These are phyloP conservation scores for Cremastinae sp. DNA, from an alignment of 2,888 invertebrate genomes.

Conservation along the genomic window DNA sequence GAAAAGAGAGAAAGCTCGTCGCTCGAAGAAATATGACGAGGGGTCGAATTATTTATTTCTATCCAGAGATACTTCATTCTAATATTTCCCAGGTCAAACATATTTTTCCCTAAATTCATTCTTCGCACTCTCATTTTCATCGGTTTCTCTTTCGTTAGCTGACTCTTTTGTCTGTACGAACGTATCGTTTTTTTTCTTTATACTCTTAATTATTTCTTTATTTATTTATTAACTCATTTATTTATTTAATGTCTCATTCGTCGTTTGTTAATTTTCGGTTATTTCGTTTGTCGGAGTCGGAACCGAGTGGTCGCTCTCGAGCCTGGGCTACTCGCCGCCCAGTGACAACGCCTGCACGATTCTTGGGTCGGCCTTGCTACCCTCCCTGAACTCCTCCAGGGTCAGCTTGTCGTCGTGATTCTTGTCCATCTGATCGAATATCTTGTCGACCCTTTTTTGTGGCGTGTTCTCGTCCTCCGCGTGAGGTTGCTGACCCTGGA, in stretches of 20 bases:
- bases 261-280: constrained; percentile 5
- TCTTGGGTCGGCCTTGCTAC: constrained; percentile 98
- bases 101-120: too few relatives aligned
- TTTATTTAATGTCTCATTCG: too few relatives aligned
- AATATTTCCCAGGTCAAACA: too few relatives aligned
- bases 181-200: neutral
- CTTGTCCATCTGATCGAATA: constrained; percentile 99
- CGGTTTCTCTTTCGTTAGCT: neutral
- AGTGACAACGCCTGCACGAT: constrained; percentile 97
- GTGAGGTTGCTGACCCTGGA: constrained; percentile 93
- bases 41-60: neutral
- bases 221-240: constrained; percentile 3
- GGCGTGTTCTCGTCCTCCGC: constrained; percentile 95
- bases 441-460: constrained; percentile 98
- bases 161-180: constrained; percentile 16
- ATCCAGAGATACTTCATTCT: too few relatives aligned
- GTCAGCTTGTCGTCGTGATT: constrained; percentile 98
- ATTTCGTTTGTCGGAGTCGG: constrained; percentile 15
- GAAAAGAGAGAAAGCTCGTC: constrained; percentile 6
- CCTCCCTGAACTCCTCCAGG: constrained; percentile 97
- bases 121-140: neutral
- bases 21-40: neutral
- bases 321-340: constrained; percentile 85
- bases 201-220: constrained; percentile 6
- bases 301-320: constrained; percentile 20